Evolutionary conservation across 1,140 invertebrate genomes (phyloP), one percentile per base, ranked within the genome.

Genomic region (Triops cancriformis): DNA sequence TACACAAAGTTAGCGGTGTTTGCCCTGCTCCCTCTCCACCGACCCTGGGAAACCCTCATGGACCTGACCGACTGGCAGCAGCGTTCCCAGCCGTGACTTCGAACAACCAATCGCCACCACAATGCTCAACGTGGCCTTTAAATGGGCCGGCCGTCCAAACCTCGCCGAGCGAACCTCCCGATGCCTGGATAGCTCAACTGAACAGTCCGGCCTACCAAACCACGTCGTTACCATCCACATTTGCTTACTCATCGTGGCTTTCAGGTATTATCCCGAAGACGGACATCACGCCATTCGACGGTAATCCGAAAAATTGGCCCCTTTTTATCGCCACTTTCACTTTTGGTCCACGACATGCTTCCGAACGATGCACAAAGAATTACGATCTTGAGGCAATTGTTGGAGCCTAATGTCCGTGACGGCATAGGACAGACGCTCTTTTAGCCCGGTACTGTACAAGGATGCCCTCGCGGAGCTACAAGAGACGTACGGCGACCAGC

Each of bases 241-340:
- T 10, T 11, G 28, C 4, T 6, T 37, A n/a, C n/a, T 28, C 74
- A 10, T 27, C 74, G 11, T 75, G 74, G 74, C 28, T 75, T 12
- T 37, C 42, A 7, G 74, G 74, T 6, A 18, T 75, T 12, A 75
- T 72, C 11, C 76, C 64, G 27, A 7, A 72, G 10, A 27, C 73
- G 27, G 73, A 77, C 6, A 26, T 73, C 7, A 26, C n/a, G 26
- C 43, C 23, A 7, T 77, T 73, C 64, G 31, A 73, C 11, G 76
- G 76, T 10, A 26, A 77, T 26, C 76, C 76, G 28, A 7, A 31
- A 14, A 11, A 77, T n/a, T 77, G 76, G 76, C 51, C 76, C 12
- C 72, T 77, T 26, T 77, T 77, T 72, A 72, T 77, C 14, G 42
- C 43, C 14, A 72, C 64, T 14, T 77, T 77, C 28, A 72, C 27